Evolutionary conservation across 2,888 invertebrate genomes (phyloP).

Genomic region (Allophyes oxyacanthae): DNA sequence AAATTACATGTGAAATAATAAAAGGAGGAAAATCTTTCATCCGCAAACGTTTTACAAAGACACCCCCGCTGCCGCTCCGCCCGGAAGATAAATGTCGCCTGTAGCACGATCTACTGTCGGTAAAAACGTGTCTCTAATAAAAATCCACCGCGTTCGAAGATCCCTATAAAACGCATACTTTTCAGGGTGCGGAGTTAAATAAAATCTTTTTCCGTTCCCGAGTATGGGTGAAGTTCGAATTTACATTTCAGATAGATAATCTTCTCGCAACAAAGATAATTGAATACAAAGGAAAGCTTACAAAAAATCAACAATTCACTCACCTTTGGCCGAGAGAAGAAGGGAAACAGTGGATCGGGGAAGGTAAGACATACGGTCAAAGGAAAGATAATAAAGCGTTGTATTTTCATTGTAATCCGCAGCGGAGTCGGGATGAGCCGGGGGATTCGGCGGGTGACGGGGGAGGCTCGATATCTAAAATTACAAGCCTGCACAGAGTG

Average conservation of each 20-base stretch:
- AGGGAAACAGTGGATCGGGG: conserved; percentile 70
- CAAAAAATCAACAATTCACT: conserved; percentile 72
- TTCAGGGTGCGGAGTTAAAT: conserved; percentile 53
- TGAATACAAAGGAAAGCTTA: conserved; percentile 68
- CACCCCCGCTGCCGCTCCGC: conserved; percentile 66
- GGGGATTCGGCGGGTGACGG: conserved; percentile 69
- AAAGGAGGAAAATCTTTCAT: conserved; percentile 83
- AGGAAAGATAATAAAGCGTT: conserved; percentile 86
- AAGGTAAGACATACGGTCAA: conserved; percentile 86
- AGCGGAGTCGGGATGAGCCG: conserved; percentile 73
- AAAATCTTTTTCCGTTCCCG: conserved; percentile 49
- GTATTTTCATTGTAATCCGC: conserved; percentile 87
- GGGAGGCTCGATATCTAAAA: conserved; percentile 86
- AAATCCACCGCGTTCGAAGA: conserved; percentile 65
- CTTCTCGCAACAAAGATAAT: conserved; percentile 60
- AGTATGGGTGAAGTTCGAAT: conserved; percentile 47
- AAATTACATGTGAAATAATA: conserved; percentile 86
- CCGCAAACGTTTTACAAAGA: conserved; percentile 83
- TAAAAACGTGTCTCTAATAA: conserved; percentile 78
- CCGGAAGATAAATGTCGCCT: conserved; percentile 80
- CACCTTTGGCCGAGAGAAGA: conserved; percentile 67
- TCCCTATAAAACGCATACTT: conserved; percentile 59
- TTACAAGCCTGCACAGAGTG: conserved; percentile 85
- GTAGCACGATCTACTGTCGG: conserved; percentile 78
- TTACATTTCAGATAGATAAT: conserved; percentile 55